These are phyloP conservation scores for Synodontis membranacea DNA, from an alignment of 2,113 vertebrate species.

Conservation along the genomic window DNA sequence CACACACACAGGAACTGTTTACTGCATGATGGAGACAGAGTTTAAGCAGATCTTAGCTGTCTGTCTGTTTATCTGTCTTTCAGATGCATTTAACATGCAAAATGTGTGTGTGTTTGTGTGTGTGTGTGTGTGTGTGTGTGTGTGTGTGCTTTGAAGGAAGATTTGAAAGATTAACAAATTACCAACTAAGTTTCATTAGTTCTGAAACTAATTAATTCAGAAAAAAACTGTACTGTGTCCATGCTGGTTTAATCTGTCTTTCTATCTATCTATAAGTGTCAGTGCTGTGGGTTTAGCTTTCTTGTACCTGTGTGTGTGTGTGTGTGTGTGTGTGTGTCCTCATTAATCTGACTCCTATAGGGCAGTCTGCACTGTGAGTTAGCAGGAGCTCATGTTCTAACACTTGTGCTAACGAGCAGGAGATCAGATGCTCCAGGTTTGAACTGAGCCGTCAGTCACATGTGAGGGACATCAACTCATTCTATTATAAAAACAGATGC, in stretches of 20 bases:
- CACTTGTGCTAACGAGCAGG: background rate
- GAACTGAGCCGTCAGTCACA: background rate
- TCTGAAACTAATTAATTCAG: no score
- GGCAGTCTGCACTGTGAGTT: constrained; percentile 18
- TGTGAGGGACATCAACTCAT: background rate
- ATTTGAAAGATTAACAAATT: background rate
- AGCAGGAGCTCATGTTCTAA: constrained; percentile 35
- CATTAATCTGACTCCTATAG: constrained; percentile 39
- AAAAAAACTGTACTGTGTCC: background rate
- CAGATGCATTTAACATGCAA: background rate
- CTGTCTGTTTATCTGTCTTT: background rate
- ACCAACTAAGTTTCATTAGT: no score
- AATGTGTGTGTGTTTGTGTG: background rate
- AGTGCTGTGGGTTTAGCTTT: background rate
- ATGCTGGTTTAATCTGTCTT: background rate
- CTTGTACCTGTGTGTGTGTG: background rate
- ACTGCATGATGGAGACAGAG: background rate
- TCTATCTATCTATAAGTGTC: background rate
- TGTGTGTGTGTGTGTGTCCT: constrained; percentile 7
- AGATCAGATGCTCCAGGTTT: background rate
- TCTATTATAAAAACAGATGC: background rate
- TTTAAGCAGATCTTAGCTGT: background rate
- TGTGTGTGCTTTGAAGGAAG: background rate
- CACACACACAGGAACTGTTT: background rate
- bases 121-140: background rate